A percentile compares a stretch with the other conserved stretches of the same genome.
phyloP scores from a whole-genome alignment of 2,888 invertebrate species.

The Dolomedes plantarius region DNA sequence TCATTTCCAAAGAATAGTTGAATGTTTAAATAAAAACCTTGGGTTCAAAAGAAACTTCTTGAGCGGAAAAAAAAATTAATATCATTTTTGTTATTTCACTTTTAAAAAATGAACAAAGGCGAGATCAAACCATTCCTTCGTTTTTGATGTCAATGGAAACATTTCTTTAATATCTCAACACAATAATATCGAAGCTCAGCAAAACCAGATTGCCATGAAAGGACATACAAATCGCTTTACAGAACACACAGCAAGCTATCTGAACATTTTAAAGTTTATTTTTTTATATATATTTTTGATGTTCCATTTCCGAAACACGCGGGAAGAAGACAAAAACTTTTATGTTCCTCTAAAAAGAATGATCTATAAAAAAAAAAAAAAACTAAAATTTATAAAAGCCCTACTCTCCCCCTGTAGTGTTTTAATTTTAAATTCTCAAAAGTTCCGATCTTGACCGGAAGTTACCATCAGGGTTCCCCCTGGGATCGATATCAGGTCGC shows the following conservation, averaged over 20 bases:
- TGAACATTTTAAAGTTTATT: not conserved
- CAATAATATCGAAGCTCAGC: too few relatives aligned
- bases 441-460: slow-evolving; percentile 63
- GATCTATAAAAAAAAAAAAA: not conserved
- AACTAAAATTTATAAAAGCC: slow-evolving; percentile 32
- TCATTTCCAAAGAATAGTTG: too few relatives aligned
- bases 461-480: slow-evolving; percentile 40
- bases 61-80: too few relatives aligned
- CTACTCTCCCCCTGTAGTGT: slow-evolving; percentile 32
- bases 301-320: not conserved
- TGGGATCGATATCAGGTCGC: slow-evolving; percentile 51
- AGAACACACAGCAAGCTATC: not conserved
- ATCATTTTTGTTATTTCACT: too few relatives aligned
- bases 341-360: not conserved
- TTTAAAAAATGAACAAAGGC: too few relatives aligned
- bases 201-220: too few relatives aligned
- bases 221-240: not conserved
- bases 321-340: not conserved
- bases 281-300: not conserved
- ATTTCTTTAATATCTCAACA: too few relatives aligned
- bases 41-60: too few relatives aligned
- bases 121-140: too few relatives aligned
- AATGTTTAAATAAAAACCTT: too few relatives aligned
- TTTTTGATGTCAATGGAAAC: too few relatives aligned
- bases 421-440: slow-evolving; percentile 68